Conservation (phyloP, 2,888 invertebrate species). For the Melanophora roralis region DNA sequence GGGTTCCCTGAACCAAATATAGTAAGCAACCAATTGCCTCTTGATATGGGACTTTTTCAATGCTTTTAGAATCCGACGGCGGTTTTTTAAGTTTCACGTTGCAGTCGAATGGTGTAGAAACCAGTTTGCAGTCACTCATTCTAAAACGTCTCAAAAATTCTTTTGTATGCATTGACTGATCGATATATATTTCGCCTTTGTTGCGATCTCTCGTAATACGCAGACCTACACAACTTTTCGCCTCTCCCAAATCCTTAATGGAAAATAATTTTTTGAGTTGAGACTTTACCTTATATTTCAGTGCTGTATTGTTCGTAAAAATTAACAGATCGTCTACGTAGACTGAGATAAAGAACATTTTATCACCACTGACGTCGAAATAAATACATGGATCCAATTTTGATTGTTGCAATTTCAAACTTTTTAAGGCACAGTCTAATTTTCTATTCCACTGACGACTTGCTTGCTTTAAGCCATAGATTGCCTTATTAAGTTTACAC, state of each 20-base stretch:
- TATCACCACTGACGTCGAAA: too few species aligned
- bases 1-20: slow-evolving; percentile 46
- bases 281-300: slow-evolving; percentile 10
- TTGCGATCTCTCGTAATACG: slow-evolving; percentile 25
- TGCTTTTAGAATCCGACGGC: not conserved
- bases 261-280: not conserved
- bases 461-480: too few species aligned
- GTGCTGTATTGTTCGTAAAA: slow-evolving; percentile 17
- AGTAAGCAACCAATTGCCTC: not conserved
- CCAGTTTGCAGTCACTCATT: slow-evolving; percentile 17
- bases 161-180: slow-evolving; percentile 1
- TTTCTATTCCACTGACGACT: too few species aligned
- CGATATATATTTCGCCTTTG: slow-evolving; percentile 7
- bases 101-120: not conserved
- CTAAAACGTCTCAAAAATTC: slow-evolving; percentile 1
- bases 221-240: not conserved
- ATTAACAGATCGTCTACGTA: too few species aligned
- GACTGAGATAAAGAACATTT: too few species aligned
- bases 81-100: too few species aligned
- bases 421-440: too few species aligned
- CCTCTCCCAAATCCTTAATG: slow-evolving; percentile 20
- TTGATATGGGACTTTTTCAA: not conserved
- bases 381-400: too few species aligned
- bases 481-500: too few species aligned
- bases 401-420: too few species aligned